A percentile compares a stretch with the other conserved stretches of the same genome.
These are phyloP conservation scores for Hydriomena furcata DNA, from an alignment of 2,888 invertebrate species.

Conservation along the genomic window DNA sequence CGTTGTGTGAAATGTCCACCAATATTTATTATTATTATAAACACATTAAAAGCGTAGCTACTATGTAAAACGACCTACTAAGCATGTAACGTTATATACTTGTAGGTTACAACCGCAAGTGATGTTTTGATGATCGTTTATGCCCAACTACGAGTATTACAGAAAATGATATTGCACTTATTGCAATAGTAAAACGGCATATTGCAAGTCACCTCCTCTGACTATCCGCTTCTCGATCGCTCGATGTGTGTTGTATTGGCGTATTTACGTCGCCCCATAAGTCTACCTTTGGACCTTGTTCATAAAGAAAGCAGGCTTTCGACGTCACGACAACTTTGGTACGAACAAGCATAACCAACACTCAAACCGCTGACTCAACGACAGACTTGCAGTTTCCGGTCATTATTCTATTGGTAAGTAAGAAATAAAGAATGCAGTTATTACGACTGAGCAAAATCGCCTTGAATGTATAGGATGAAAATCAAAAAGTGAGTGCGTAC, in stretches of 20 bases:
- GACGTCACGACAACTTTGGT: background rate
- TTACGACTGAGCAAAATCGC: no score
- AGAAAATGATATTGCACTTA: conserved; percentile 28
- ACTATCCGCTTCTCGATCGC: conserved; percentile 20
- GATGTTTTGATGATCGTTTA: conserved; percentile 18
- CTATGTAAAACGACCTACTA: background rate
- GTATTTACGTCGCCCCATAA: conserved; percentile 45
- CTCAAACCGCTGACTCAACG: no score
- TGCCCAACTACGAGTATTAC: conserved; percentile 1
- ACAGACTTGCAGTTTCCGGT: no score
- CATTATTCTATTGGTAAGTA: no score
- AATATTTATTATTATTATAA: no score
- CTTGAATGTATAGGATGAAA: no score
- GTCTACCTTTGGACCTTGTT: background rate
- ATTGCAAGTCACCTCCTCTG: conserved; percentile 39
- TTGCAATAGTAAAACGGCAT: conserved; percentile 21
- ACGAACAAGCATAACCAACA: background rate
- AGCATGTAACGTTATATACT: conserved; percentile 2
- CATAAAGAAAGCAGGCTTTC: background rate
- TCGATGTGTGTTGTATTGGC: conserved; percentile 14
- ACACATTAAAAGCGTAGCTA: no score
- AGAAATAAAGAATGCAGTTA: no score
- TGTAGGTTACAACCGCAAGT: conserved; percentile 17
- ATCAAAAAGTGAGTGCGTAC: background rate
- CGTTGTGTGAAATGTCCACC: no score